Evolutionary conservation across 2,113 vertebrate genomes (phyloP).

Genomic region (Acanthisitta chloris): DNA sequence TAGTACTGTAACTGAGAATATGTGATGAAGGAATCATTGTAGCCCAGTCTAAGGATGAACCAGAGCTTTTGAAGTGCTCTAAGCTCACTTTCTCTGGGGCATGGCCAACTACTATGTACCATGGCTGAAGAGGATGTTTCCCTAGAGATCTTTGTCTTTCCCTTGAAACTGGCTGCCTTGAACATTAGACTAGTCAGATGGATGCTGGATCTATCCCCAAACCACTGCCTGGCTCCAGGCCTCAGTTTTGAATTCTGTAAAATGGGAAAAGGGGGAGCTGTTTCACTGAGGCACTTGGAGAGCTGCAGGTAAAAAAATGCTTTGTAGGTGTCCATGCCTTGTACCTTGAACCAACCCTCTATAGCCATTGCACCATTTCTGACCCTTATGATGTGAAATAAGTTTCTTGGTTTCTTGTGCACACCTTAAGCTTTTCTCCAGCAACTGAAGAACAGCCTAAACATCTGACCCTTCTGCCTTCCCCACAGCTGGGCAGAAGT

Average conservation of each 20-base stretch:
- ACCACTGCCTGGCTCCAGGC: background rate
- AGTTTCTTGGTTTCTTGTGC: background rate
- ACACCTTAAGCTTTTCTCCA: background rate
- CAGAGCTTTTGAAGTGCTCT: background rate
- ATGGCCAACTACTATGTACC: accelerated
- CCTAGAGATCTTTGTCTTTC: background rate
- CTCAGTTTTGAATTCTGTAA: background rate
- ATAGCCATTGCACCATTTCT: background rate
- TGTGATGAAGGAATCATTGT: background rate
- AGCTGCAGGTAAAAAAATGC: background rate
- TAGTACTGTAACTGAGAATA: background rate
- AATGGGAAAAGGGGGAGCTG: background rate
- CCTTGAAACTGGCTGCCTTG: background rate
- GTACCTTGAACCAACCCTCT: background rate
- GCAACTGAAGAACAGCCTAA: background rate
- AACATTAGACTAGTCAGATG: background rate
- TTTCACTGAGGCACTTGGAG: background rate
- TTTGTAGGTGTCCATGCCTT: background rate
- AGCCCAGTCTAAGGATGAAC: background rate
- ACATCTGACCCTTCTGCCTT: background rate
- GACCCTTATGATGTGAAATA: background rate
- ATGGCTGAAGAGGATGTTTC: background rate
- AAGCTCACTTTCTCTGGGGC: background rate
- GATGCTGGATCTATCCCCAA: background rate
- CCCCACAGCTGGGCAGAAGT: background rate